phyloP scores from a whole-genome alignment of 2,888 invertebrate genomes.

The Erpobdella octoculata region DNA sequence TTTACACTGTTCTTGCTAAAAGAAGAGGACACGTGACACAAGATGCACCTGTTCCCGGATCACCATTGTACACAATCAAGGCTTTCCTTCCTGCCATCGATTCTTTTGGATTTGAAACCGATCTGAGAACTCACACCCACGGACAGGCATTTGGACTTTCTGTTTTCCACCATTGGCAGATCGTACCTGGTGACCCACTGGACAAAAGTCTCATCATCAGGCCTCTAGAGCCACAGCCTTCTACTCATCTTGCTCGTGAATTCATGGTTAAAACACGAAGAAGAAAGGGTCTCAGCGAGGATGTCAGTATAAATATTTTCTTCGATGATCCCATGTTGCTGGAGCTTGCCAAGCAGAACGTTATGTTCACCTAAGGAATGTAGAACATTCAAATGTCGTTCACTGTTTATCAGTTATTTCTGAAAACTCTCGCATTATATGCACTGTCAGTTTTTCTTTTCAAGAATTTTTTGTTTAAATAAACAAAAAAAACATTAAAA shows the following conservation, averaged over 20 bases:
- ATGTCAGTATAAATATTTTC: constrained; percentile 99
- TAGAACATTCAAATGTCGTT: too few relatives aligned
- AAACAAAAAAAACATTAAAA: too few relatives aligned
- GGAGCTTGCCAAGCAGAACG: constrained; percentile 95
- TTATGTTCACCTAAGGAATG: constrained; percentile 60
- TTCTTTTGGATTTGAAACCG: constrained; percentile 98
- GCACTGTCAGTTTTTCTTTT: too few relatives aligned
- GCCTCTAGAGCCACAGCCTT: constrained; percentile 94
- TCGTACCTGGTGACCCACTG: constrained; percentile 96
- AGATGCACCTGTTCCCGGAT: constrained; percentile 96
- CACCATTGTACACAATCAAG: constrained; percentile 87
- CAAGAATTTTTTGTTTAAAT: too few relatives aligned
- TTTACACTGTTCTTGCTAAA: constrained; percentile 91
- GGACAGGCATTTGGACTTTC: constrained; percentile 97
- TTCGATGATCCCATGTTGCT: constrained; percentile 99
- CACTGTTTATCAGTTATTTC: too few relatives aligned
- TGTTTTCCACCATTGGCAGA: constrained; percentile 99
- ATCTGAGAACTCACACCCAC: constrained; percentile 94
- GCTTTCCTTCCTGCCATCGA: constrained; percentile 99
- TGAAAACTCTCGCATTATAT: too few relatives aligned
- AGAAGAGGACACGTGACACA: constrained; percentile 95
- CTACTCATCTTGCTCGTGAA: constrained; percentile 92
- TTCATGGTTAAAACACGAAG: constrained; percentile 98
- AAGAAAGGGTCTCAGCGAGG: constrained; percentile 84
- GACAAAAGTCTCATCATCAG: constrained; percentile 94